Conservation (phyloP, 2,797 vertebrate species). For the Peromyscus aztecus region DNA sequence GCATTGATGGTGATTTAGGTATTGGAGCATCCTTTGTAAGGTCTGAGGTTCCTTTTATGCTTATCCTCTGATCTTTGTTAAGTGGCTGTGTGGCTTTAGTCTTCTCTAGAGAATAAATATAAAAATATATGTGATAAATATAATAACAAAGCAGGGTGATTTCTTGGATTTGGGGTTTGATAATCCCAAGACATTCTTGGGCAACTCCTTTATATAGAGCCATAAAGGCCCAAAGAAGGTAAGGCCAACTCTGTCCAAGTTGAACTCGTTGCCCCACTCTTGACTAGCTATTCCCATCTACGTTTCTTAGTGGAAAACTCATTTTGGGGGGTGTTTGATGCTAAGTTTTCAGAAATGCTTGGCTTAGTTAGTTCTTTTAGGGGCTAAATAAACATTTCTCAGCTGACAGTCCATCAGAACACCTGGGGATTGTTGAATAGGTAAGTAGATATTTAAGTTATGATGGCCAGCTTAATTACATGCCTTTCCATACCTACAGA, state of each 20-base stretch:
- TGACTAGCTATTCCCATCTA: not conserved
- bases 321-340: not conserved
- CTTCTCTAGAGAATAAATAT: slow-evolving; percentile 11
- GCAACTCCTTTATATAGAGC: not conserved
- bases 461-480: not conserved
- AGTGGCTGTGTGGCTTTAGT: not conserved
- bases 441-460: not conserved
- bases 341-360: not conserved
- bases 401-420: not conserved
- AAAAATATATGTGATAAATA: not conserved
- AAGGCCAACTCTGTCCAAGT: not conserved
- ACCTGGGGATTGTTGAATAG: not conserved
- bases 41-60: not conserved
- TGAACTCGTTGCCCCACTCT: not conserved
- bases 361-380: not conserved
- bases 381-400: slow-evolving; percentile 47
- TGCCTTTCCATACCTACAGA: not conserved
- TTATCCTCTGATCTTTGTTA: not conserved
- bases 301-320: not conserved
- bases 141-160: not conserved
- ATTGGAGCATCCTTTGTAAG: not conserved
- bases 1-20: not conserved
- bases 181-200: not conserved
- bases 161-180: not conserved
- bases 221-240: not conserved